Base-by-base conservation (phyloP, 2,797 vertebrate species). In the Thaleichthys pacificus region DNA sequence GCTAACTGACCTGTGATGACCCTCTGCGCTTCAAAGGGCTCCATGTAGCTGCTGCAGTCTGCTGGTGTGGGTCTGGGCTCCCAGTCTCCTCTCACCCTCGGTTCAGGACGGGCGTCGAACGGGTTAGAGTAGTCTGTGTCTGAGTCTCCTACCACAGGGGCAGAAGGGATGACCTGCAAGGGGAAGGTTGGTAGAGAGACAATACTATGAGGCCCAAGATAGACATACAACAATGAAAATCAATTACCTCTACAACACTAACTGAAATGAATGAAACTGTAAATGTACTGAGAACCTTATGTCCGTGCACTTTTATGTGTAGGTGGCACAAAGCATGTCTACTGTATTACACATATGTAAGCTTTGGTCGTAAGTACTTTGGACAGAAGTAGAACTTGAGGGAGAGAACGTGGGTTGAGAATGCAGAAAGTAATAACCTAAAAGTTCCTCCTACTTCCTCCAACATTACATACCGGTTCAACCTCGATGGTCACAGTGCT, bases 51-150 rank as follows among this genome's bases (percentile, higher is more conserved):
- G 0, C 92, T 92, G 75, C 90, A 91, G 72, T 96, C 95, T 0
- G 82, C 51, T 0, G 69, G 88, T 0, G 84, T 77, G 26, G 88
- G 64, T 80, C 86, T 85, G 14, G 82, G 82, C 65, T 91, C 89
- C 89, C 86, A 85, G 81, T 74, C 82, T n/a, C 62, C 32, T 78
- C 78, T 77, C 61, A 76, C 67, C 42, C 77, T 60, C 0, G 87
- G 83, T 24, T 88, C 87, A 64, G 90, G 90, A n/a, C 85, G 89
- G 2, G 93, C 93, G 70, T 97, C 95, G 28, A 96, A 97, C 1
- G 96, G 96, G 81, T 97, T 95, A 0, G 95, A 95, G 74, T 97
- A 97, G 62, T 97, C 96, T 0, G 91, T 87, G 77, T 95, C 92
- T 1, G 77, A 21, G 30, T 91, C 90, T 0, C 70, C 82, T 0